phyloP scores from a whole-genome alignment of 2,113 vertebrate genomes.

The Eudorcas thomsonii region DNA sequence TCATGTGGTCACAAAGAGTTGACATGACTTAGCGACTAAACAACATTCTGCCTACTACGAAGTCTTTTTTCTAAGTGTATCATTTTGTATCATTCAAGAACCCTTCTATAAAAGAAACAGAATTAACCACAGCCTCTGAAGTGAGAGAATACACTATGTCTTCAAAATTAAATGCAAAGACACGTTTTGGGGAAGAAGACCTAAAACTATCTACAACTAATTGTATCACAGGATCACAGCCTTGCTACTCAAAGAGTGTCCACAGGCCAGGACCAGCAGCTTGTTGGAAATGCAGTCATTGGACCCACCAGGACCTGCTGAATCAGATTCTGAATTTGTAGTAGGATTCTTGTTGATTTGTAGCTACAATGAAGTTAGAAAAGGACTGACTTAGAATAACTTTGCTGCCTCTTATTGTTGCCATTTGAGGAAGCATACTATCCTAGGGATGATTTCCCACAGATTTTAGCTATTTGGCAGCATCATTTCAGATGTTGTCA shows the following conservation, averaged over 20 bases:
- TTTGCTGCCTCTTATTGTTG: neutral
- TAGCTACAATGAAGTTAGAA: neutral
- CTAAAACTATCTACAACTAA: neutral
- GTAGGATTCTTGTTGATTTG: neutral
- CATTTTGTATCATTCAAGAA: neutral
- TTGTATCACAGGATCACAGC: neutral
- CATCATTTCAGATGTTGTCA: neutral
- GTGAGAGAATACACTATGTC: neutral
- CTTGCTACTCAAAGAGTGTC: neutral
- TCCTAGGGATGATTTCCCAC: neutral
- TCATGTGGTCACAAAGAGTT: neutral
- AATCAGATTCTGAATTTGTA: neutral
- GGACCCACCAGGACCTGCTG: neutral
- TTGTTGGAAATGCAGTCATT: neutral
- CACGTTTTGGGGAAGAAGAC: neutral
- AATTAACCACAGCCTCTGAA: neutral
- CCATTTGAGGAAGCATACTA: neutral
- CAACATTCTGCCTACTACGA: neutral
- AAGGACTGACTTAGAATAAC: neutral
- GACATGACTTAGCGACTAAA: neutral
- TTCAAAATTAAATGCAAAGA: neutral
- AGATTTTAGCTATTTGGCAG: neutral
- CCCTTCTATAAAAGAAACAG: neutral
- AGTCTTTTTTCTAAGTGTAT: neutral
- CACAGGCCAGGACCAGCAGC: neutral